Conservation (phyloP, 92 coral and sea anemone genomes). For the Muricea muricata region DNA sequence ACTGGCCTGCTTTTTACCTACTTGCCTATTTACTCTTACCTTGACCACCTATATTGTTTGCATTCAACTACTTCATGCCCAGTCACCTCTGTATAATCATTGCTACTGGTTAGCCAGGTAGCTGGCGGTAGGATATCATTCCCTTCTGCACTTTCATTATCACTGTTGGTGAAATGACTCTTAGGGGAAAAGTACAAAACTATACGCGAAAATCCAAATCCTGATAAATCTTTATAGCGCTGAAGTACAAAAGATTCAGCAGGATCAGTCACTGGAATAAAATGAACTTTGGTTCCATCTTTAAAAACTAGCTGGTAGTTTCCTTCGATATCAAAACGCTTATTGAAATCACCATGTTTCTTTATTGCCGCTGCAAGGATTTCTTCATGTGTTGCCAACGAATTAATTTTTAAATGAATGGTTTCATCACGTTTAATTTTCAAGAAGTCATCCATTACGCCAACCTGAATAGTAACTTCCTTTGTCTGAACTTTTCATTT, state of each 20-base stretch:
- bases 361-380: no score
- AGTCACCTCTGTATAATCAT: background rate
- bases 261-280: conserved; percentile 65
- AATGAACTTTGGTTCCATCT: conserved; percentile 66
- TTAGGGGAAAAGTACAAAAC: no score
- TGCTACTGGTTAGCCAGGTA: background rate
- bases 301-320: conserved; percentile 40
- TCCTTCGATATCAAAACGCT: conserved; percentile 42
- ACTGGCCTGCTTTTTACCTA: background rate
- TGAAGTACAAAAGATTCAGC: no score
- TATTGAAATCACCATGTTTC: no score
- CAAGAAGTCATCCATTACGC: conserved; percentile 54
- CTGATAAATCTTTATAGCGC: no score
- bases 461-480: conserved; percentile 61
- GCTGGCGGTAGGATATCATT: conserved; percentile 15
- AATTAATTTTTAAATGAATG: conserved; percentile 54
- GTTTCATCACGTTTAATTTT: no score
- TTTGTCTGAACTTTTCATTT: conserved; percentile 50
- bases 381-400: conserved; percentile 64
- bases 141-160: conserved; percentile 12
- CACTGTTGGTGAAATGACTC: no score
- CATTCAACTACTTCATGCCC: background rate
- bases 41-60: background rate
- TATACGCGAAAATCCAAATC: no score
- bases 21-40: no score